Conservation (phyloP, 2,888 invertebrate genomes). For the Baccha elongata region DNA sequence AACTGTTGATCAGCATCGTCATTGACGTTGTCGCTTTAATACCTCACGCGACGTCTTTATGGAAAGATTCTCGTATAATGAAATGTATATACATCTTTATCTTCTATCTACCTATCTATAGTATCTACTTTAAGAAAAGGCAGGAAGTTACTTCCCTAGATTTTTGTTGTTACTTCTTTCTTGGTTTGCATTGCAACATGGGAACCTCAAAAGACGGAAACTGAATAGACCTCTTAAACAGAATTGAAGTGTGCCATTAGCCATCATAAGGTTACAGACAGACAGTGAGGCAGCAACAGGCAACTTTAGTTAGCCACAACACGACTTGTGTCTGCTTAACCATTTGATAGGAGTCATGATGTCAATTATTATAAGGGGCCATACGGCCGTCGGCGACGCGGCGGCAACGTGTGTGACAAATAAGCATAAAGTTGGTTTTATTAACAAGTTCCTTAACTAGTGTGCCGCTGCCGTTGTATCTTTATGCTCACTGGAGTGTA, state of each 20-base stretch:
- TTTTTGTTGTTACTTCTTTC: constrained; percentile 34
- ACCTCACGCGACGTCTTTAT: constrained; percentile 46
- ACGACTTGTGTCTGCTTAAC: constrained; percentile 23
- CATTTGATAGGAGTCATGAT: constrained; percentile 47
- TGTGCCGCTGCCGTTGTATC: neutral
- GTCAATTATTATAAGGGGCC: constrained; percentile 30
- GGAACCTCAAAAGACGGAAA: constrained; percentile 59
- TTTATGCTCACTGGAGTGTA: constrained; percentile 33
- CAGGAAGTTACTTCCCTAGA: constrained; percentile 37
- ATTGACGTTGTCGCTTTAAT: constrained; percentile 16
- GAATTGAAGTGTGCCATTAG: constrained; percentile 62
- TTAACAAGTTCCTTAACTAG: constrained; percentile 22
- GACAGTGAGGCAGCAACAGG: constrained; percentile 11
- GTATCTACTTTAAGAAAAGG: constrained; percentile 17
- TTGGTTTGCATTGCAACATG: constrained; percentile 1
- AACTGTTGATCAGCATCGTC: constrained; percentile 28
- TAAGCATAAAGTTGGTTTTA: constrained; percentile 28
- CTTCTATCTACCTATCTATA: no score
- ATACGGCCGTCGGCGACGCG: neutral
- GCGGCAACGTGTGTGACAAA: constrained; percentile 57
- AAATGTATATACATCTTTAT: no score
- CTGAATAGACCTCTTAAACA: constrained; percentile 40
- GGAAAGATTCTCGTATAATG: constrained; percentile 10
- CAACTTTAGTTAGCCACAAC: neutral
- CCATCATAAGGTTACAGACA: constrained; percentile 40